Conservation (phyloP, 1,140 invertebrate species). For the Sitophilus oryzae region DNA sequence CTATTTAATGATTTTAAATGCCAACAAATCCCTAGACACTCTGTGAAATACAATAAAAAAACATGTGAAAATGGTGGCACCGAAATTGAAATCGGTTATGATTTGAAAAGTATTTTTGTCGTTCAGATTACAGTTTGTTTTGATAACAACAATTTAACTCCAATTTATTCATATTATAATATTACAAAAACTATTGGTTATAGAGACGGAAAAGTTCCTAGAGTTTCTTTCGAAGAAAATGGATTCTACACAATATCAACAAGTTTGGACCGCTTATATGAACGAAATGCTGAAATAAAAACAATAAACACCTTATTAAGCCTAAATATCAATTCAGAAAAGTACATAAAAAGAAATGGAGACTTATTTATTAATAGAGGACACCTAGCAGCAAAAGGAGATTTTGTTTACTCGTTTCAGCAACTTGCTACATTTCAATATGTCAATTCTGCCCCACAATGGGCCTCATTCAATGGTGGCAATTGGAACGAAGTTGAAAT, state of each 20-base stretch:
- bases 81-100: conserved; percentile 40
- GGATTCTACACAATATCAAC: conserved; percentile 33
- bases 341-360: conserved; percentile 45
- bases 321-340: conserved; percentile 29
- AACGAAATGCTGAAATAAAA: conserved; percentile 29
- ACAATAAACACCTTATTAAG: conserved; percentile 37
- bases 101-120: conserved; percentile 27
- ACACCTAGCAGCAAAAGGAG: conserved; percentile 62
- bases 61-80: conserved; percentile 40
- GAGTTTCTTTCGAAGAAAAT: conserved; percentile 36
- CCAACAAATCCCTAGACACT: conserved; percentile 11
- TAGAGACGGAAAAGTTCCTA: conserved; percentile 36
- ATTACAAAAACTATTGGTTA: conserved; percentile 34
- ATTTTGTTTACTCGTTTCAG: conserved; percentile 56
- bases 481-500: conserved; percentile 52
- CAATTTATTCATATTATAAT: conserved; percentile 32
- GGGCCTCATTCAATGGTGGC: conserved; percentile 51
- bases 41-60: conserved; percentile 21
- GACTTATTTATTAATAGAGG: conserved; percentile 56
- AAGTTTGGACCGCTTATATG: conserved; percentile 36
- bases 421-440: conserved; percentile 59
- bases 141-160: conserved; percentile 26
- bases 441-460: conserved; percentile 53
- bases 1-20: conserved; percentile 23
- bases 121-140: conserved; percentile 34